Evolutionary conservation across 2,113 vertebrate genomes (phyloP), one percentile per base, ranked within the genome.

Genomic region (Cranoglanis bouderius): DNA sequence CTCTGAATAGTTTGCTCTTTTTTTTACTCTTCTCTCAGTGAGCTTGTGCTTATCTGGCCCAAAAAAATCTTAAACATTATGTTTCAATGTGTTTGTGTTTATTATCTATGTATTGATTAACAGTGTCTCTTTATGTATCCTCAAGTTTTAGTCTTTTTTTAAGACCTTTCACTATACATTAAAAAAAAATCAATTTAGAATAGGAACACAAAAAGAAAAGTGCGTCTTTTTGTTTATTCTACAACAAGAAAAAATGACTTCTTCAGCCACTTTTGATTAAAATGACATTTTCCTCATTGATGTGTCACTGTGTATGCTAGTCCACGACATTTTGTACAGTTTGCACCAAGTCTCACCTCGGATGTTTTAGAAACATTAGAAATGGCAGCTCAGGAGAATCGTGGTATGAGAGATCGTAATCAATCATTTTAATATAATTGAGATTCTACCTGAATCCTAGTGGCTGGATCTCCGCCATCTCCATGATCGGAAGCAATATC

Each of bases 401-500:
- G 21, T 26, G 35, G 35, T 46, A 43, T 75, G 18, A 26, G 38
- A 10, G 38, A 43, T 43, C 38, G 4, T 49, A 77, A 43, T 83
- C 7, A 65, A 19, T 21, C 74, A 2, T 9, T 46, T 13, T 88
- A 29, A 6, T 87, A 19, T 1, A 21, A 46, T 61, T 85, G 85
- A 43, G 26, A 46, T 82, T 72, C 84, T 24, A 75, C 38, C 88
- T 91, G 24, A 90, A 88, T 38, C 88, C 0, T 92, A 99, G 98
- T 4, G 98, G 98, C 3, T 99, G 98, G 98, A 99, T 99, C 8
- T 87, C 96, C 6, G 94, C 98, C 0, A 93, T 99, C 82, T 94
- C 95, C 0, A 90, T 95, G 85, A 70, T 97, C 70, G 0, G 35
- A 0, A 3, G 0, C 0, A 95, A 95, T 93, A 0, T 95, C 91